phyloP scores from a whole-genome alignment of 2,888 invertebrate species.

The Dugesia japonica region DNA sequence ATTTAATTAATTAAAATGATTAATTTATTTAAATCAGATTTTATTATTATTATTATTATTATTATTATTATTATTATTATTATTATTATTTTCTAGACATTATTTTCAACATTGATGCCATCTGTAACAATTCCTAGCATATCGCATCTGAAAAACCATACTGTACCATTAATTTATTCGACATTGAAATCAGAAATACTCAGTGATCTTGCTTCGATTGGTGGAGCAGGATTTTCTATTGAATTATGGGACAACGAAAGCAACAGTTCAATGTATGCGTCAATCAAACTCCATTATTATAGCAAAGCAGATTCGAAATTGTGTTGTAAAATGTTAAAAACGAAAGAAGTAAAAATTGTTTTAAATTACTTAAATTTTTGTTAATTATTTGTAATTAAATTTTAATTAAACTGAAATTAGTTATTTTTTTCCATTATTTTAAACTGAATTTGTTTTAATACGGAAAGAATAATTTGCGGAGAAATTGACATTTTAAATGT shows the following conservation, averaged over 20 bases:
- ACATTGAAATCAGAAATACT: neutral
- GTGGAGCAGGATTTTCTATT: conserved; percentile 1
- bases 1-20: no score
- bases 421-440: neutral
- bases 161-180: neutral
- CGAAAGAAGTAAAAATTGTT: neutral
- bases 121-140: neutral
- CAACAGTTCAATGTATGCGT: neutral
- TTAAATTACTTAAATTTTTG: neutral
- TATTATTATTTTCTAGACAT: neutral
- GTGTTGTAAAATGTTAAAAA: neutral
- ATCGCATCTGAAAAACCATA: neutral
- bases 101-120: neutral
- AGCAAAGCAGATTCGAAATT: neutral
- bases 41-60: no score
- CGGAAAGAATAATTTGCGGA: no score
- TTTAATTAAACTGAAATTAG: neutral
- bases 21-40: no score
- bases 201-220: neutral
- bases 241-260: neutral
- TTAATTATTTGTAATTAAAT: neutral
- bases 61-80: no score
- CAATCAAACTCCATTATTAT: neutral
- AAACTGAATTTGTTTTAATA: neutral
- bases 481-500: no score